Evolutionary conservation across 1,140 invertebrate genomes (phyloP), one percentile per base, ranked within the genome.

Genomic region (Atopsyche davidsoni): DNA sequence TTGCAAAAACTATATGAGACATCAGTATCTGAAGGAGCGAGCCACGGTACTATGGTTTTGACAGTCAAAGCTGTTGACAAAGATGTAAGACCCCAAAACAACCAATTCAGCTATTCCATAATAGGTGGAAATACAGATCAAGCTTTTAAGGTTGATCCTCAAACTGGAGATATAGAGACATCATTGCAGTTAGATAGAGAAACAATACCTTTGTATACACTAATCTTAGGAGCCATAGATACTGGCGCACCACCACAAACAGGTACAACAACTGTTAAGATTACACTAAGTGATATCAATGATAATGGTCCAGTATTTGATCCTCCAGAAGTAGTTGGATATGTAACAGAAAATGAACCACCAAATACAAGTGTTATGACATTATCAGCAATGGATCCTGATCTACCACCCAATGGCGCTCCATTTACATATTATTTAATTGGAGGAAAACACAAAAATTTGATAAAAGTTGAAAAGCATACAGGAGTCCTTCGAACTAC

Each of bases 271-370:
- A 83, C 79, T 1, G 84, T 96, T 0, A 82, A 80, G 61, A 82
- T 94, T 35, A 73, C 77, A 21, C 56, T 96, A 1, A 75, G 79
- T 9, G 94, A 98, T 67, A 79, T 96, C 6, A 97, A 97, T 66
- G 95, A 98, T 59, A 97, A 96, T 64, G 89, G 87, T 0, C 94
- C 94, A 1, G 66, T 81, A 3, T 93, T 98, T 61, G 82, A 86
- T 44, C 68, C 82, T 0, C 68, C 79, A 0, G 79, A 81, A 25
- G 73, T 85, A 7, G 69, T 81, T 21, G 92, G 87, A 0, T 82
- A 85, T 56, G 81, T 96, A 1, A 78, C 78, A 28, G 94, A 98
- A 73, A 95, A 96, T 64, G 87, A 92, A 68, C 86, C 88, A 0
- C 75, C 85, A 2, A 86, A 85, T 47, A 88, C 88, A 0, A 86